Conservation (phyloP, 2,113 vertebrate species). For the Pica pica region DNA sequence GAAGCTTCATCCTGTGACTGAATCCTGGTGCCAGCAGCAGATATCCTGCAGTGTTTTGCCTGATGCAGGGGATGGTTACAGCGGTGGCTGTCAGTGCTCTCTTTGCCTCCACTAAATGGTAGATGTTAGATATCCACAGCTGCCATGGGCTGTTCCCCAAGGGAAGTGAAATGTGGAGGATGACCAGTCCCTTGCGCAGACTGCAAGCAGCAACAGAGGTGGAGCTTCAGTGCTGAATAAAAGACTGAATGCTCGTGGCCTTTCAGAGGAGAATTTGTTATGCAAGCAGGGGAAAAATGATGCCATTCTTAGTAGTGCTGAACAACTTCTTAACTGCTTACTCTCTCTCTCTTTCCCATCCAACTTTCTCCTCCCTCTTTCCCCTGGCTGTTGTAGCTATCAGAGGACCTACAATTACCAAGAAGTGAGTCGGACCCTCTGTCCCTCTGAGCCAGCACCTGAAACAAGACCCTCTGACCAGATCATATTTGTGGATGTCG, state of each 20-base stretch:
- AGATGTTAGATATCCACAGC: neutral
- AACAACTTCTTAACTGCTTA: neutral
- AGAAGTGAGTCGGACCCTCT: constrained; percentile 80
- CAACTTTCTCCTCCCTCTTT: neutral
- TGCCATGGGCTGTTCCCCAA: fast-evolving
- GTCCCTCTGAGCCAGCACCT: constrained; percentile 71
- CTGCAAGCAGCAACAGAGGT: neutral
- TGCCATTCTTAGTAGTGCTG: neutral
- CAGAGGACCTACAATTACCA: constrained; percentile 79
- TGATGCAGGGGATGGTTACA: neutral
- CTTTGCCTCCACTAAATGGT: neutral
- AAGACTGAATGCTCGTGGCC: neutral
- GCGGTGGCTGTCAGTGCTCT: neutral
- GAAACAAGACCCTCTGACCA: constrained; percentile 67
- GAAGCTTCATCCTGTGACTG: neutral
- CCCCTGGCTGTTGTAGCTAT: constrained; percentile 51
- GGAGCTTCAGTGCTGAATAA: neutral
- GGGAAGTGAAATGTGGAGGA: neutral
- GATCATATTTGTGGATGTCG: constrained; percentile 72
- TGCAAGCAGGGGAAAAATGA: neutral
- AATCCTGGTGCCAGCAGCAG: neutral
- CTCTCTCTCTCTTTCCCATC: neutral
- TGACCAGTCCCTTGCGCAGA: neutral
- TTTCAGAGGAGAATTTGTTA: neutral
- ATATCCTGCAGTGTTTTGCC: neutral